These are phyloP conservation scores for Acronicta aceris DNA, from an alignment of 2,888 invertebrate species.

Conservation along the genomic window DNA sequence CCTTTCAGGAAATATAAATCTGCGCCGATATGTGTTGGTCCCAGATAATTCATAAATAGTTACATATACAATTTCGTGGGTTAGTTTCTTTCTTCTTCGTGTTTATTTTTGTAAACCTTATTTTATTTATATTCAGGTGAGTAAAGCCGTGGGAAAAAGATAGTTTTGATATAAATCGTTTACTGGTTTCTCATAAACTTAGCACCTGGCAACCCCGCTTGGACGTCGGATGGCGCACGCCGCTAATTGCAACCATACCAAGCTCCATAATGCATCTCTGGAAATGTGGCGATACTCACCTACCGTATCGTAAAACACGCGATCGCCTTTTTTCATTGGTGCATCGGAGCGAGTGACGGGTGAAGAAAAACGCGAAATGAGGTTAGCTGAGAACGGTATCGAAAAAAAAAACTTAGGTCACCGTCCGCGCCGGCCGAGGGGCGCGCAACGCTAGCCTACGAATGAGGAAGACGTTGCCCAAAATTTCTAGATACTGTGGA, in stretches of 20 bases:
- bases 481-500: no score
- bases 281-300: conserved; percentile 69
- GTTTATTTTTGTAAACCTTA: no score
- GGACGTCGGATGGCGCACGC: conserved; percentile 41
- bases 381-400: conserved; percentile 73
- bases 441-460: conserved; percentile 4
- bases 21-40: no score
- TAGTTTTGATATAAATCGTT: no score
- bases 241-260: conserved; percentile 60
- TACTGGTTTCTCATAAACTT: conserved; percentile 34
- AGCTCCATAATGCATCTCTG: conserved; percentile 72
- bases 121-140: no score
- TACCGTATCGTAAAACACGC: conserved; percentile 73
- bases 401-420: conserved; percentile 65
- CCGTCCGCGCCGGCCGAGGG: conserved; percentile 54
- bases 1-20: no score
- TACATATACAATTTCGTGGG: no score
- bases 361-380: conserved; percentile 77
- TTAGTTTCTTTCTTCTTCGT: no score
- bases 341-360: conserved; percentile 76
- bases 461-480: conserved; percentile 14
- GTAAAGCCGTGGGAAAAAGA: no score
- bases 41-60: no score
- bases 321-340: conserved; percentile 74
- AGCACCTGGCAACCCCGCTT: conserved; percentile 45